phyloP scores from a whole-genome alignment of 2,797 vertebrate species.

The Catamblyrhynchus diadema region DNA sequence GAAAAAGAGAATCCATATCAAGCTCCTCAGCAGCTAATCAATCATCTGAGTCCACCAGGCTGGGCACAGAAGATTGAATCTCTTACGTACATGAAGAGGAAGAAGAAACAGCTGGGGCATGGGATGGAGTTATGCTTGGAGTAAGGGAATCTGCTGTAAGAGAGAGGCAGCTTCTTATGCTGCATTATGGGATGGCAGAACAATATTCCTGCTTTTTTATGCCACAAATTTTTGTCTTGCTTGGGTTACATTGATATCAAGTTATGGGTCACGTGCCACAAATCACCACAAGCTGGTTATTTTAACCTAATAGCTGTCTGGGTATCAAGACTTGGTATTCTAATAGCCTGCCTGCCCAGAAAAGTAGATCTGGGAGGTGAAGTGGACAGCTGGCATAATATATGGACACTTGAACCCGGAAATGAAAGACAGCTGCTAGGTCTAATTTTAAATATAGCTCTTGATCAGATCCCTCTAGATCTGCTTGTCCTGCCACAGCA shows the following conservation, averaged over 20 bases:
- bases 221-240: not conserved
- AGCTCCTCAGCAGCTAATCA: not conserved
- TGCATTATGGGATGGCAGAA: not conserved
- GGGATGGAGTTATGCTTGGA: not conserved
- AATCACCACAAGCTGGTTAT: not conserved
- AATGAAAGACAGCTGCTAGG: constrained; percentile 52
- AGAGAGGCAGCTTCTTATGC: not conserved
- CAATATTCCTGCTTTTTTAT: not conserved
- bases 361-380: not conserved
- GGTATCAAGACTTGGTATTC: not conserved
- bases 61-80: not conserved
- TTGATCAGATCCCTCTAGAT: not conserved
- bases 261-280: not conserved
- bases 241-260: not conserved
- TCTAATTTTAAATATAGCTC: constrained; percentile 69
- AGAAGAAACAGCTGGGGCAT: not conserved
- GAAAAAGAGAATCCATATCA: constrained; percentile 24
- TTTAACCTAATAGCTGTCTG: not conserved
- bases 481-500: not conserved
- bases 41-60: not conserved
- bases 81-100: not conserved
- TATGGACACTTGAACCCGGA: constrained; percentile 6
- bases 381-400: constrained; percentile 12
- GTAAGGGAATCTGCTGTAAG: not conserved
- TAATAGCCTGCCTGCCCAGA: not conserved